Base-by-base conservation (phyloP, 2,113 vertebrate species). In the Alouatta palliata region DNA sequence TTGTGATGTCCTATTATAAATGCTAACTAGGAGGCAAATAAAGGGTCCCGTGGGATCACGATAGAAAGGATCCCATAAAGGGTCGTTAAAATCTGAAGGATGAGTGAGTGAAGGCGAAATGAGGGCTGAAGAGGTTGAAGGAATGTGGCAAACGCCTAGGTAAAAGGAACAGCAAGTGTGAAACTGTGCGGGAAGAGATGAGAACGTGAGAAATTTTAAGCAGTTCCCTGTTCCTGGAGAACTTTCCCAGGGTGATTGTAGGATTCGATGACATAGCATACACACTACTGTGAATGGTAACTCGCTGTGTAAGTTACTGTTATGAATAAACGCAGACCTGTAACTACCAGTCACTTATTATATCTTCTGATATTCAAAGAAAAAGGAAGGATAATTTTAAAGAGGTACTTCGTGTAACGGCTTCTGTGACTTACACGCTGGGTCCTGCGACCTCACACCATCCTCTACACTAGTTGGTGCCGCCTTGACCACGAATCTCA, bases 391-490 rank as follows among this genome's bases (percentile, higher is more conserved):
- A 56, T 73, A 14, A 56, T 54, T 83, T 87, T 35, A 1, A 40
- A 83, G 40, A 70, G 4, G 23, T 9, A 43, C 68, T 75, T 68
- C 0, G 4, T 35, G 17, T 16, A 64, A 82, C 64, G 6, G 21
- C 32, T 45, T 82, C 56, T 81, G 61, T 12, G 64, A 79, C 35
- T 71, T 73, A 49, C 21, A 30, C 0, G 3, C 52, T 27, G 7
- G 19, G 49, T 35, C 43, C 32, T 40, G 32, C 19, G 12, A n/a
- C 20, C 47, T 30, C 35, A 11, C 3, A 5, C 17, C 2, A 35
- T 7, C 13, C 35, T 20, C 8, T 5, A n/a, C 54, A 2, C 21
- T 11, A 37, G 1, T 0, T 3, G 16, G 3, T 21, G 19, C 27
- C 1, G 1, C 32, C 43, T 47, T 84, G 68, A 90, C 73, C 43